A percentile compares a stretch with the other conserved stretches of the same genome.
phyloP scores from a whole-genome alignment of 1,140 invertebrate genomes.

The Scaptomyza montana region DNA sequence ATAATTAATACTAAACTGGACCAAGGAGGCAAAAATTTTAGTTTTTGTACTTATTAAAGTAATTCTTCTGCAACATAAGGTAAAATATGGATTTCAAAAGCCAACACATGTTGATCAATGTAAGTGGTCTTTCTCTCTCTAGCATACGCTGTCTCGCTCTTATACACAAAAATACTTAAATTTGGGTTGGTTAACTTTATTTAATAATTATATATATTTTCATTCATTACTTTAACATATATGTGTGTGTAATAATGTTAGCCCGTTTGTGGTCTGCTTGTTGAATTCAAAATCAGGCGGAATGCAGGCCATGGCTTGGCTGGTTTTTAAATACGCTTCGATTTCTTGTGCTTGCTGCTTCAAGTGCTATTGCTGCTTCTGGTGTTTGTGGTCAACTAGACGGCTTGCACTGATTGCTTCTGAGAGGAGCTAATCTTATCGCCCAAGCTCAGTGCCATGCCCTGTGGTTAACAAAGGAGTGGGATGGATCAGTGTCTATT shows the following conservation, averaged over 20 bases:
- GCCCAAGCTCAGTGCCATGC: constrained; percentile 97
- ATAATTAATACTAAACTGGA: too few relatives aligned
- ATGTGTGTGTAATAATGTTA: constrained; percentile 38
- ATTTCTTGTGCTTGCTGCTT: constrained; percentile 27
- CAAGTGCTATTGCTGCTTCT: constrained; percentile 1
- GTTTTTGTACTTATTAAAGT: too few relatives aligned
- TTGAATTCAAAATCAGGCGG: constrained; percentile 37
- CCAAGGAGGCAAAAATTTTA: too few relatives aligned
- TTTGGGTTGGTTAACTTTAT: constrained; percentile 44
- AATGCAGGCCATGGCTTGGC: constrained; percentile 41
- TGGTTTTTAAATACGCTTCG: constrained; percentile 25
- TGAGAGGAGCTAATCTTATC: constrained; percentile 98
- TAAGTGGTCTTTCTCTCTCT: constrained; percentile 4
- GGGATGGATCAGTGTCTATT: background rate
- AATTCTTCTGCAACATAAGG: too few relatives aligned
- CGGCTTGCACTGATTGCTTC: constrained; percentile 88
- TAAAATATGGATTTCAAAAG: background rate
- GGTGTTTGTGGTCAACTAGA: constrained; percentile 71
- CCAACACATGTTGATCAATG: background rate
- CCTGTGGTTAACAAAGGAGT: constrained; percentile 85
- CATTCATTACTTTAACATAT: constrained; percentile 21
- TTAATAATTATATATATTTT: constrained; percentile 43
- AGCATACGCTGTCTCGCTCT: background rate
- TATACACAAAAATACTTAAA: background rate
- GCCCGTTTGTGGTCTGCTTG: constrained; percentile 33